A percentile compares a stretch with the other conserved stretches of the same genome.
phyloP scores from a whole-genome alignment of 2,113 vertebrate species.

The Alces alces region DNA sequence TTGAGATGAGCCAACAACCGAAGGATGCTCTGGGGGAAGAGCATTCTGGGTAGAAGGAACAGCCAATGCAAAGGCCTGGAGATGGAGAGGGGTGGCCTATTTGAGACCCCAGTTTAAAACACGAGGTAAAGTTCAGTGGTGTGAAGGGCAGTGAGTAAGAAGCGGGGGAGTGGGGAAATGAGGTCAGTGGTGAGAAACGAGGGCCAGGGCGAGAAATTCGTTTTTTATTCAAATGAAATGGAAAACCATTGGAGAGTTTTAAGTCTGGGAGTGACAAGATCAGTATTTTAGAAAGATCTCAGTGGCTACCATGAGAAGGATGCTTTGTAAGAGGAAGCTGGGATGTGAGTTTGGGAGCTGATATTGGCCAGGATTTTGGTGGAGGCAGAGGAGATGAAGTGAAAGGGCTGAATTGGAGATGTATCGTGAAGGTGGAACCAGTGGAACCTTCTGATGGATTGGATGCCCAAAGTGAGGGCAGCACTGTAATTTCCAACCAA shows the following conservation, averaged over 20 bases:
- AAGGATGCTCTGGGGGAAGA: background rate
- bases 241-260: background rate
- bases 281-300: background rate
- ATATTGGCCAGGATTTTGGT: background rate
- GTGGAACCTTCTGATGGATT: background rate
- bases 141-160: too few species aligned
- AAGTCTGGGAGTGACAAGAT: background rate
- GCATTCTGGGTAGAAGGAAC: background rate
- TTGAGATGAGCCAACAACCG: background rate
- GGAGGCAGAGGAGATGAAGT: background rate
- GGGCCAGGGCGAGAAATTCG: background rate
- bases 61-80: background rate
- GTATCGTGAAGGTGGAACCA: background rate
- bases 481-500: background rate
- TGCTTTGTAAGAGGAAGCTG: too few species aligned
- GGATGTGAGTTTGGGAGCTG: fast-evolving
- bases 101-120: background rate
- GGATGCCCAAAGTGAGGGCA: background rate
- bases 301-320: fast-evolving
- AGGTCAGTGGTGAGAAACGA: background rate
- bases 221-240: background rate
- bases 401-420: background rate
- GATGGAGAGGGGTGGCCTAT: background rate
- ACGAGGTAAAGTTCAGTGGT: background rate
- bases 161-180: too few species aligned